These are phyloP conservation scores for Setophaga kirtlandii DNA, from an alignment of 2,113 vertebrate genomes.

Conservation along the genomic window DNA sequence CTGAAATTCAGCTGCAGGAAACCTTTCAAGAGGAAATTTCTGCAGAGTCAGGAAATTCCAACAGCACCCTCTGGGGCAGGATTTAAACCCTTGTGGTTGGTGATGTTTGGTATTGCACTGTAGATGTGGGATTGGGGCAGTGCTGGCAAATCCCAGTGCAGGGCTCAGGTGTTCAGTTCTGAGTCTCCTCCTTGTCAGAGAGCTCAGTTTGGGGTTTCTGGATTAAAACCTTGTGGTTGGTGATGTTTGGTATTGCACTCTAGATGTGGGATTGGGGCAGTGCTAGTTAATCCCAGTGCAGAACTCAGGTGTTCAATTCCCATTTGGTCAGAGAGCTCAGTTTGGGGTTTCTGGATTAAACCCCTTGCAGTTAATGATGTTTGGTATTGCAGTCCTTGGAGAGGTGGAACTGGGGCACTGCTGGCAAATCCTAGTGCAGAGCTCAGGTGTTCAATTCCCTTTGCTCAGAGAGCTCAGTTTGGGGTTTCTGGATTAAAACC, in stretches of 20 bases:
- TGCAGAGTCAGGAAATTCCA: neutral
- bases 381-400: too few species aligned
- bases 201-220: too few species aligned
- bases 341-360: neutral
- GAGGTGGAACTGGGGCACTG: too few species aligned
- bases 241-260: neutral
- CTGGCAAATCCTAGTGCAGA: too few species aligned
- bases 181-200: too few species aligned
- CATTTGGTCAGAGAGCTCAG: neutral
- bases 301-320: neutral
- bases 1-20: neutral
- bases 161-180: too few species aligned
- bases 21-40: neutral
- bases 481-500: too few species aligned
- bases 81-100: rapidly evolving
- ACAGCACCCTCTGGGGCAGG: neutral
- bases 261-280: too few species aligned
- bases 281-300: too few species aligned
- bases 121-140: neutral
- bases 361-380: too few species aligned
- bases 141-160: neutral
- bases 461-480: too few species aligned
- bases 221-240: neutral
- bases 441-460: too few species aligned
- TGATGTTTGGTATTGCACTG: neutral